Conservation (phyloP, 2,797 vertebrate species). For the Sphaeramia orbicularis region DNA sequence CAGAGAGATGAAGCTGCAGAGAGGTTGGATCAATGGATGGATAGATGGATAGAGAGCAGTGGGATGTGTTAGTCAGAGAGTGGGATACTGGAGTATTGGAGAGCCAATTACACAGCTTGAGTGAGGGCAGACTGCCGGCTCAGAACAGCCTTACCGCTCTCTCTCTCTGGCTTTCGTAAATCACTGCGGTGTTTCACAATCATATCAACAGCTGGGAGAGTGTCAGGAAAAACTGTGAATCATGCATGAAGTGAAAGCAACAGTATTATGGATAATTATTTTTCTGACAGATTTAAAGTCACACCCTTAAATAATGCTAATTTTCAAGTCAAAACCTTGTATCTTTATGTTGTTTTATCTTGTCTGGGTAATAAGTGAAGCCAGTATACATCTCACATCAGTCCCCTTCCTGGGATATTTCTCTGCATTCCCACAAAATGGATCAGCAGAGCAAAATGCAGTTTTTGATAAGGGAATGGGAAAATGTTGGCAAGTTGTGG, state of each 20-base stretch:
- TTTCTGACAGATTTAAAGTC: not conserved
- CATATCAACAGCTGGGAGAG: conserved; percentile 42
- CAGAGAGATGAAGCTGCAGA: conserved; percentile 6
- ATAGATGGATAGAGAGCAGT: conserved; percentile 12
- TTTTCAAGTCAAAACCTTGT: not conserved
- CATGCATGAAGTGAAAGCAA: not conserved
- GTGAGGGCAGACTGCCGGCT: conserved; percentile 15
- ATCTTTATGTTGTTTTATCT: not conserved
- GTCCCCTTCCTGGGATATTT: not conserved
- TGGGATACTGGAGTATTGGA: conserved; percentile 39
- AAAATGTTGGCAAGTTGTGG: conserved; percentile 20
- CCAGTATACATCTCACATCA: not conserved
- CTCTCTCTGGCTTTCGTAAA: conserved; percentile 41
- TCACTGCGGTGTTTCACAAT: conserved; percentile 29
- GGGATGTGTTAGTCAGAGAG: conserved; percentile 37
- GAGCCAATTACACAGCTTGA: conserved; percentile 51
- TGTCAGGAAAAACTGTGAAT: not conserved
- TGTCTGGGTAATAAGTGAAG: not conserved
- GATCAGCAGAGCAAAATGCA: conserved; percentile 17
- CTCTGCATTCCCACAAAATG: conserved; percentile 53
- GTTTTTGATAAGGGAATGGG: conserved; percentile 47
- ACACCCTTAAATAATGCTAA: not conserved
- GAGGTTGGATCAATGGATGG: conserved; percentile 18
- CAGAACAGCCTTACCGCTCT: conserved; percentile 31
- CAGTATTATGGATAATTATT: not conserved